Evolutionary conservation across 37 sponge, comb jelly and placozoan species (phyloP).

Genomic region (Geodia barretti): DNA sequence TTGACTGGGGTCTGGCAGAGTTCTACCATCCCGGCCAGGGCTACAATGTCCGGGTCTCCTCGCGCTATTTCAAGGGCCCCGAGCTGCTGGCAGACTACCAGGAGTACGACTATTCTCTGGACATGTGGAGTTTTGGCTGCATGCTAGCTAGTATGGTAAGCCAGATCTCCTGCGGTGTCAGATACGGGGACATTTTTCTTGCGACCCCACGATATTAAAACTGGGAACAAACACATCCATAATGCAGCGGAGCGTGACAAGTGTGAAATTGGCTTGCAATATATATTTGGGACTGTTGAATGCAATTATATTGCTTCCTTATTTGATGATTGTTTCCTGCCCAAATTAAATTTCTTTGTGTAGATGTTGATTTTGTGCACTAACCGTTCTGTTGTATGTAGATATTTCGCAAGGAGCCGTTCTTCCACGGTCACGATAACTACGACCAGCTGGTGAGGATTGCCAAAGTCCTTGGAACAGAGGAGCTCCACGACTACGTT

Average conservation of each 20-base stretch:
- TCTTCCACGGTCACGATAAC: constrained; percentile 99
- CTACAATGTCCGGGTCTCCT: constrained; percentile 99
- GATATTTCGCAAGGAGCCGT: constrained; percentile 99
- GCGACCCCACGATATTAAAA: too few relatives aligned
- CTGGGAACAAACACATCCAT: too few relatives aligned
- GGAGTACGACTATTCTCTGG: constrained; percentile 99
- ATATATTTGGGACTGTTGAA: too few relatives aligned
- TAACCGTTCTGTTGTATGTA: constrained; percentile 19
- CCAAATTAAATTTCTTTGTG: too few relatives aligned
- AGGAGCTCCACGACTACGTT: constrained; percentile 95
- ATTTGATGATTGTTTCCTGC: too few relatives aligned
- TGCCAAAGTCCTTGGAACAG: constrained; percentile 98
- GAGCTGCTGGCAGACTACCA: constrained; percentile 98
- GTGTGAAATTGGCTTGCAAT: too few relatives aligned
- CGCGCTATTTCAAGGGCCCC: constrained; percentile 99
- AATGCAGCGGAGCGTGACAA: too few relatives aligned
- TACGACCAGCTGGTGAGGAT: constrained; percentile 98
- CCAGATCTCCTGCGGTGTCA: too few relatives aligned
- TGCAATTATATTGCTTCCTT: too few relatives aligned
- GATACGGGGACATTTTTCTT: too few relatives aligned
- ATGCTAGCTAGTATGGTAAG: constrained; percentile 98
- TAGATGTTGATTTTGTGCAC: too few relatives aligned
- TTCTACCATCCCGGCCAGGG: constrained; percentile 99
- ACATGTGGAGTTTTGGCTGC: constrained; percentile 99
- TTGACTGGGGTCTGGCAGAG: constrained; percentile 99